phyloP scores from a whole-genome alignment of 2,888 invertebrate species.

The Aproaerema taeniolella region DNA sequence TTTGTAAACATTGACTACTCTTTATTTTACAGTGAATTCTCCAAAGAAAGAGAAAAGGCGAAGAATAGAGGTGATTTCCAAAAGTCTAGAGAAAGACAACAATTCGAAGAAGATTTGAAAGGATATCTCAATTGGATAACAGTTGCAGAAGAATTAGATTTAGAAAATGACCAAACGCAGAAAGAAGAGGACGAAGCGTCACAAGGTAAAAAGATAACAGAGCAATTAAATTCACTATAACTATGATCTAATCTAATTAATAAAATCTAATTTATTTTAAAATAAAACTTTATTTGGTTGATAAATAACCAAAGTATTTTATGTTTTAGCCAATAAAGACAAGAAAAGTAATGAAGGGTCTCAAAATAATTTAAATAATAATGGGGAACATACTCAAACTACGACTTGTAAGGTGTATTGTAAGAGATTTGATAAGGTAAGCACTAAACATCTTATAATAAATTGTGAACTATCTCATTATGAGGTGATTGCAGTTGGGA shows the following conservation, averaged over 20 bases:
- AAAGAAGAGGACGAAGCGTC: conserved; percentile 82
- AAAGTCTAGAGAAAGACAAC: conserved; percentile 97
- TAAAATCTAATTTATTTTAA: too few species aligned
- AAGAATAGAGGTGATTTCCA: conserved; percentile 99
- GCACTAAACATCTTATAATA: too few species aligned
- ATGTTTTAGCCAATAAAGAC: conserved; percentile 52
- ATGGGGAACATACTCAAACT: conserved; percentile 72
- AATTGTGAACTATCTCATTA: neutral
- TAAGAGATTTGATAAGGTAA: conserved; percentile 64
- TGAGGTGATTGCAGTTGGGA: conserved; percentile 4
- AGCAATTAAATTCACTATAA: neutral
- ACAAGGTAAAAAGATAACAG: conserved; percentile 49
- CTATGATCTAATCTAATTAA: neutral
- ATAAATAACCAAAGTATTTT: too few species aligned
- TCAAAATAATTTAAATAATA: conserved; percentile 48
- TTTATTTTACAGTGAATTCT: conserved; percentile 99
- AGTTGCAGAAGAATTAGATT: conserved; percentile 98
- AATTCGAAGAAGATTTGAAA: conserved; percentile 97
- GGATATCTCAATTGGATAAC: conserved; percentile 99
- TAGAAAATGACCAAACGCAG: conserved; percentile 89
- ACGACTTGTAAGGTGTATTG: conserved; percentile 68
- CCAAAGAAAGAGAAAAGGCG: conserved; percentile 99
- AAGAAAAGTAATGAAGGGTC: conserved; percentile 58
- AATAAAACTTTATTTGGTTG: too few species aligned
- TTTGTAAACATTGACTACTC: neutral